Percentiles rank a stretch among this genome's conserved stretches.
Conservation (phyloP, 2,888 invertebrate genomes). For the Stenchaetothrips biformis region DNA sequence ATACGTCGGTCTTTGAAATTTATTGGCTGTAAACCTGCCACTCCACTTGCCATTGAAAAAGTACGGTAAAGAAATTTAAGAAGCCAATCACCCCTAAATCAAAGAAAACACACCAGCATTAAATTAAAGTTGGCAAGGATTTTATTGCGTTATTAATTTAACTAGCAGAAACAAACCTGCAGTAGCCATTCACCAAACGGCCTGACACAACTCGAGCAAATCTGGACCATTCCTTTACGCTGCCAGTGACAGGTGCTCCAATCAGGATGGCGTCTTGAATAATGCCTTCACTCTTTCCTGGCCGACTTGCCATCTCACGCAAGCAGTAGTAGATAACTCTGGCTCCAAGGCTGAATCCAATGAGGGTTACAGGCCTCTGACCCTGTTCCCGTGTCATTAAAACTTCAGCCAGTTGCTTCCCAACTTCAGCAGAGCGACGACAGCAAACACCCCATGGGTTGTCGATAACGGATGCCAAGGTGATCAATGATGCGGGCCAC, state of each 20-base stretch:
- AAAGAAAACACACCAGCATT: constrained; percentile 27
- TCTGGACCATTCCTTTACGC: constrained; percentile 52
- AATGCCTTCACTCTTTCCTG: constrained; percentile 53
- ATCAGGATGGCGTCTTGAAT: constrained; percentile 60
- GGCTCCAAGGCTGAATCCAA: constrained; percentile 63
- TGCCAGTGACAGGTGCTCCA: constrained; percentile 59
- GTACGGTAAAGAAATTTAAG: constrained; percentile 61
- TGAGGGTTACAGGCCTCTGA: constrained; percentile 58
- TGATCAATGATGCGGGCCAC: constrained; percentile 59
- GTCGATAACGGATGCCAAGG: constrained; percentile 54
- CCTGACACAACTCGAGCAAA: constrained; percentile 56
- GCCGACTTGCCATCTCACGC: constrained; percentile 38
- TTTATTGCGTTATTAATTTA: not conserved
- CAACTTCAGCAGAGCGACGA: constrained; percentile 55
- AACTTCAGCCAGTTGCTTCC: constrained; percentile 60
- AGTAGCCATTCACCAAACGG: constrained; percentile 61
- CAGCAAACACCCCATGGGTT: constrained; percentile 66
- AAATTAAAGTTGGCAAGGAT: not conserved
- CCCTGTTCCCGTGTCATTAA: constrained; percentile 57
- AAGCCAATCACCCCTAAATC: constrained; percentile 56
- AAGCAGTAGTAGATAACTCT: constrained; percentile 62
- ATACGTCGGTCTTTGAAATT: constrained; percentile 51
- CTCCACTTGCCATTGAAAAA: constrained; percentile 54
- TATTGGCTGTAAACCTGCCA: constrained; percentile 57
- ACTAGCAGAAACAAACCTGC: constrained; percentile 46